Evolutionary conservation across 2,113 vertebrate species (phyloP).

Genomic region (Rhynchomys soricoides): DNA sequence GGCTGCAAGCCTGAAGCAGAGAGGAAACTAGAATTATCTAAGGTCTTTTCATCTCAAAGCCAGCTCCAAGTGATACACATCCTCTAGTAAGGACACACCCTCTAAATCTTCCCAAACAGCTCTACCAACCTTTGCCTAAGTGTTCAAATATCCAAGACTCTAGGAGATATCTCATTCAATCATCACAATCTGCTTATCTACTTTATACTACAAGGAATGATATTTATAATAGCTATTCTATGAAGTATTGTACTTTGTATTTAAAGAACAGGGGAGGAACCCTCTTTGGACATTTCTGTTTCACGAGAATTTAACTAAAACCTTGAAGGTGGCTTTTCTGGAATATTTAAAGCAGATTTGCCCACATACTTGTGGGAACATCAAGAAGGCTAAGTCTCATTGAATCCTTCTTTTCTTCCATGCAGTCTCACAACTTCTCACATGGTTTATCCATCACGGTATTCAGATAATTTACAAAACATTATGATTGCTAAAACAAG

Average conservation of each 20-base stretch:
- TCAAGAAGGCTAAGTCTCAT: background rate
- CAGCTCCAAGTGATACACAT: background rate
- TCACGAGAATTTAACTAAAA: background rate
- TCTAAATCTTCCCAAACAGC: background rate
- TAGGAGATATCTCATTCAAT: background rate
- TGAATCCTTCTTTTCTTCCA: background rate
- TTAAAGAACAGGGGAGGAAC: background rate
- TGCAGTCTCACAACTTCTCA: background rate
- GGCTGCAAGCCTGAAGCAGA: background rate
- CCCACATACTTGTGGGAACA: background rate
- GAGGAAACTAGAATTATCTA: background rate
- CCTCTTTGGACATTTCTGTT: background rate
- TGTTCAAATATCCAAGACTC: background rate
- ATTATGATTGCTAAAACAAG: background rate
- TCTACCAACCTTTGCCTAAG: background rate
- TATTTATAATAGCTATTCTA: background rate
- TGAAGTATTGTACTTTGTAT: background rate
- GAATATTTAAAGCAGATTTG: background rate
- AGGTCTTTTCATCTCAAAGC: background rate
- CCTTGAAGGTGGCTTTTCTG: background rate
- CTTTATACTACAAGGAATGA: background rate
- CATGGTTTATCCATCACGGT: background rate
- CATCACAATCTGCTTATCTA: too few species aligned
- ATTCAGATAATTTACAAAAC: background rate
- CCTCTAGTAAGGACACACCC: background rate